Evolutionary conservation across 1,140 invertebrate species (phyloP).

Genomic region (Drosophila setifemur): DNA sequence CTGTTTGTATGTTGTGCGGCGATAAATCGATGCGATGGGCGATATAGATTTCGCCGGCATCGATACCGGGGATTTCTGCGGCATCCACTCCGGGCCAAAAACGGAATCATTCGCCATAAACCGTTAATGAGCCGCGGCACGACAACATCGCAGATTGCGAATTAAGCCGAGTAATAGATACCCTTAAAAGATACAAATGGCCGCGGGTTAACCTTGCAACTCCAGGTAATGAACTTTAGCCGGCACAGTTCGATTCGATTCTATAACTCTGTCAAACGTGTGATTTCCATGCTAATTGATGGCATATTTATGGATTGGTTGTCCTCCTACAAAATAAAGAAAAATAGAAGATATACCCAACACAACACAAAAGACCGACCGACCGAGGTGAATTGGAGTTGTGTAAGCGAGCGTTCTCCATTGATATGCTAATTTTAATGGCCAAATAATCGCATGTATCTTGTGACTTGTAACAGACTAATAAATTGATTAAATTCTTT

Average conservation of each 20-base stretch:
- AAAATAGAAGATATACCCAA: background rate
- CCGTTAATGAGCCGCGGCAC: slow-evolving; percentile 65
- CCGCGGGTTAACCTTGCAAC: slow-evolving; percentile 10
- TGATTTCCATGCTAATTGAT: slow-evolving; percentile 46
- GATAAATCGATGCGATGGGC: slow-evolving; percentile 69
- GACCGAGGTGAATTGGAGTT: background rate
- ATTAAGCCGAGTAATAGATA: slow-evolving; percentile 2
- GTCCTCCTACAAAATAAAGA: slow-evolving; percentile 25
- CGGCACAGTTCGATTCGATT: background rate
- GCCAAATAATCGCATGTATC: slow-evolving; percentile 70
- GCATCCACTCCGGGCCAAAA: slow-evolving; percentile 2
- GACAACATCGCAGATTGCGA: slow-evolving; percentile 20
- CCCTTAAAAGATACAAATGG: background rate
- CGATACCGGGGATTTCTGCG: background rate
- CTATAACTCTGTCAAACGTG: slow-evolving; percentile 21
- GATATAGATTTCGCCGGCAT: slow-evolving; percentile 44
- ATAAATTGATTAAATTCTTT: slow-evolving; percentile 73
- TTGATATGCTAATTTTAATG: slow-evolving; percentile 74
- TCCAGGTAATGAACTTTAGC: background rate
- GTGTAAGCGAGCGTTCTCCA: slow-evolving; percentile 46
- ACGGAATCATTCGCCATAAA: slow-evolving; percentile 62
- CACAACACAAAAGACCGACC: slow-evolving; percentile 1
- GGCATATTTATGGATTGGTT: slow-evolving; percentile 38
- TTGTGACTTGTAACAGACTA: slow-evolving; percentile 47
- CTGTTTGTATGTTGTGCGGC: slow-evolving; percentile 17